Base-by-base conservation (phyloP, 2,888 invertebrate genomes). In the Cosmopolites sordidus region DNA sequence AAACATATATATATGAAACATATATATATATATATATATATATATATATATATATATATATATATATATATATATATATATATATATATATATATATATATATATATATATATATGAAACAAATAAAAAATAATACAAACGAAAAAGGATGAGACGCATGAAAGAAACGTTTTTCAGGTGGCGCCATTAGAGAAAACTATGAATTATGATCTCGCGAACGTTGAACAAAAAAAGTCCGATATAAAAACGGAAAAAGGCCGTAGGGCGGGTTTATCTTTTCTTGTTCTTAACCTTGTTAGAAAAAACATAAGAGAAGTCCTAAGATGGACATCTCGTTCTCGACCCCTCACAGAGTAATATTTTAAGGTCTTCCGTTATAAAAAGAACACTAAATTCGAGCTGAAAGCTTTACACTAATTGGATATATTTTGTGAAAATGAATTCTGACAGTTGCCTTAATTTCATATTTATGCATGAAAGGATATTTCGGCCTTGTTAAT, bases 271-370 rank as follows among this genome's bases (percentile, higher is more conserved):
- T 50, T 54, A 54, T 54, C 48, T 48, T 44, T 42, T 4, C 39
- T 49, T 51, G 49, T 52, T 56, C 48, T 51, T 52, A 56, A 56
- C 52, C 57, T 54, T 51, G 57, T 57, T 57, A 54, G 53, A 53
- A 51, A 46, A 49, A 54, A 56, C 56, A 51, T 57, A 57, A 57
- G 50, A 43, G 54, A 53, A 51, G 47, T 57, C 51, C 53, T 57
- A 54, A 57, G 51, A 54, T 51, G 49, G 52, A 56, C 48, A 47
- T 45, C 53, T n/a, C n/a, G n/a, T n/a, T n/a, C n/a, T n/a, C n/a
- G n/a, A n/a, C n/a, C n/a, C n/a, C n/a, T 56, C 52, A 37, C 46
- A 38, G 50, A 45, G 47, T 53, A 52, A 56, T 56, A 56, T 56
- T 56, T 56, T 56, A 56, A 33, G 46, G 47, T 48, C 42, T 8